phyloP scores from a whole-genome alignment of 2,888 invertebrate species.

The Hybos culiciformis region DNA sequence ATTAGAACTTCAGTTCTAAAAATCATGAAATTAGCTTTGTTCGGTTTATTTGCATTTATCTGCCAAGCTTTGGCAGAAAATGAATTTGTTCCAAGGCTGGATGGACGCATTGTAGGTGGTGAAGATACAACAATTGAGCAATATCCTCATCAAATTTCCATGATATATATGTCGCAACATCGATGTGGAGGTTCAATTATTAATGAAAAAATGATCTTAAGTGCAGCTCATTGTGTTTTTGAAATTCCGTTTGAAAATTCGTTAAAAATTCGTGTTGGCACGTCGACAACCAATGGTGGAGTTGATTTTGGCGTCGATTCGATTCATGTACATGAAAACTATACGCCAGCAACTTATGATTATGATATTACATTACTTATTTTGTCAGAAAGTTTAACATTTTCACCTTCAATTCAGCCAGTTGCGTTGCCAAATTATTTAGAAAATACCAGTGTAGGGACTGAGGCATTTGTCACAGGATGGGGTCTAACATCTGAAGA shows the following conservation, averaged over 20 bases:
- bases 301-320: constrained; percentile 24
- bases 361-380: constrained; percentile 35
- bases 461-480: constrained; percentile 1
- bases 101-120: constrained; percentile 37
- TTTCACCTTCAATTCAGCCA: neutral
- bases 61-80: too few relatives aligned
- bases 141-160: constrained; percentile 37
- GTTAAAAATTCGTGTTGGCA: constrained; percentile 30
- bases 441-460: constrained; percentile 2
- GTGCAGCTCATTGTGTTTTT: constrained; percentile 36
- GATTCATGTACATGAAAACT: constrained; percentile 24
- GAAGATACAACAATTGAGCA: constrained; percentile 27
- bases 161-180: constrained; percentile 27
- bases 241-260: constrained; percentile 10
- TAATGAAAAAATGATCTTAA: constrained; percentile 25
- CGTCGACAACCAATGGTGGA: constrained; percentile 26
- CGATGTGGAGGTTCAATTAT: constrained; percentile 37
- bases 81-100: constrained; percentile 11
- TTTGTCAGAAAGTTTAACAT: neutral
- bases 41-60: too few relatives aligned
- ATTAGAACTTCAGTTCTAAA: too few relatives aligned
- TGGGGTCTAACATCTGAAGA: constrained; percentile 1
- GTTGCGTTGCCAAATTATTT: neutral
- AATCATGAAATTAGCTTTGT: too few relatives aligned
- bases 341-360: constrained; percentile 24